Base-by-base conservation (phyloP, 1,140 invertebrate species). In the Drosophila pruinosa region DNA sequence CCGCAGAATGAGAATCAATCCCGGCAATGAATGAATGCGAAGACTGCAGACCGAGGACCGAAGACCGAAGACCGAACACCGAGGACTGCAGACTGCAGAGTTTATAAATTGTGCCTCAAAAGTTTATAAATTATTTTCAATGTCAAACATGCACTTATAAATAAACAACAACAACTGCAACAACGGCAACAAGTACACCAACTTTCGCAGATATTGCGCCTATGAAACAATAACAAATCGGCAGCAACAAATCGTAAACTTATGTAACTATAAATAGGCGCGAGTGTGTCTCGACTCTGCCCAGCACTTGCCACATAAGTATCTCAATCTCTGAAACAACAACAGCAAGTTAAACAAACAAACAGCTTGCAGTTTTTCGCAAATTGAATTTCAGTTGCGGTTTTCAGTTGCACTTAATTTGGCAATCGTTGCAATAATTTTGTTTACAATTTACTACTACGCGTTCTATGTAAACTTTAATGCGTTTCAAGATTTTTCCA, bases 391-490 rank as follows among this genome's bases (percentile, higher is more conserved):
- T 81, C 70, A 72, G 73, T 78, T 82, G 80, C 75, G 63, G 67
- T 75, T 82, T 34, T 34, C 31, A 34, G 31, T 34, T 88, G 71
- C 82, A 86, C 82, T 86, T 86, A 88, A 88, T 86, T 86, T 78
- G 81, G 81, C 81, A 81, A 88, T 86, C 81, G 81, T 71, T 81
- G 82, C 81, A 81, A 86, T 82, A 88, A 86, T 88, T 86, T 88
- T 86, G 82, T 86, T 86, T 86, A 86, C 82, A 88, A 82, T 82
- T 86, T 82, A 88, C 82, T 67, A 77, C 54, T 54, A 48, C 69
- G 54, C 24, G 50, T 50, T 62, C 38, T 38, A 63, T 83, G 79
- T 78, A 83, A 83, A 86, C 81, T 80, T 67, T 58, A 38, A 45
- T 56, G 73, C 72, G 58, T 75, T 64, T 52, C 70, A 67, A 61